Evolutionary conservation across 2,113 vertebrate species (phyloP).

Genomic region (Isichthys henryi): DNA sequence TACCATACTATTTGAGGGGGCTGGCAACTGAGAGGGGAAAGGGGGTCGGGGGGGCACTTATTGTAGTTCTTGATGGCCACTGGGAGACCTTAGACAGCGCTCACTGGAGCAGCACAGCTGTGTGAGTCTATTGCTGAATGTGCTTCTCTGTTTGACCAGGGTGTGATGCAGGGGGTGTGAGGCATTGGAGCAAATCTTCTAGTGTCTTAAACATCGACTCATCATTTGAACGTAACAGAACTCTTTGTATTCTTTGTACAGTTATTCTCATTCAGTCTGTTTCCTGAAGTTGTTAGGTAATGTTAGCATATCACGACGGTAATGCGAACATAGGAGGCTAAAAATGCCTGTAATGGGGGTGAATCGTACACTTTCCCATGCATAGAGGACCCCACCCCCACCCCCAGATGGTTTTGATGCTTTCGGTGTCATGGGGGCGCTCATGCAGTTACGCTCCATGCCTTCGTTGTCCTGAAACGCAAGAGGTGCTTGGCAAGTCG

Average conservation of each 20-base stretch:
- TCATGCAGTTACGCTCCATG: neutral
- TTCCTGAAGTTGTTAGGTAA: neutral
- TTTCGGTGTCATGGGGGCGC: neutral
- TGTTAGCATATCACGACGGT: neutral
- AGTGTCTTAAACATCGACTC: neutral
- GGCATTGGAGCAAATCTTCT: too few species aligned
- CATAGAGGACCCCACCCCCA: neutral
- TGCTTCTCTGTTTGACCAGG: too few species aligned
- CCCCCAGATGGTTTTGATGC: neutral
- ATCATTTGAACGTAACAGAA: neutral
- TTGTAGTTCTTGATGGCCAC: too few species aligned
- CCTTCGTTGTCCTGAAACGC: neutral
- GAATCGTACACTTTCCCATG: neutral
- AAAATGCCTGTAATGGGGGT: neutral
- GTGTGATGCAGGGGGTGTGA: too few species aligned
- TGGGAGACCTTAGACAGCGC: too few species aligned
- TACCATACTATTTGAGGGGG: too few species aligned
- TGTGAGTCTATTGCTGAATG: too few species aligned
- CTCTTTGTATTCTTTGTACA: neutral
- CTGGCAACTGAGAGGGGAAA: too few species aligned
- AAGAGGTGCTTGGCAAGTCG: neutral
- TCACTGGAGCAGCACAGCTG: too few species aligned
- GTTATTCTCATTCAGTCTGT: neutral
- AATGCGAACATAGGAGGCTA: neutral
- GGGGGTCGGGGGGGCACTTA: too few species aligned